Conservation (phyloP, 1,140 invertebrate species). For the Atopsyche davidsoni region DNA sequence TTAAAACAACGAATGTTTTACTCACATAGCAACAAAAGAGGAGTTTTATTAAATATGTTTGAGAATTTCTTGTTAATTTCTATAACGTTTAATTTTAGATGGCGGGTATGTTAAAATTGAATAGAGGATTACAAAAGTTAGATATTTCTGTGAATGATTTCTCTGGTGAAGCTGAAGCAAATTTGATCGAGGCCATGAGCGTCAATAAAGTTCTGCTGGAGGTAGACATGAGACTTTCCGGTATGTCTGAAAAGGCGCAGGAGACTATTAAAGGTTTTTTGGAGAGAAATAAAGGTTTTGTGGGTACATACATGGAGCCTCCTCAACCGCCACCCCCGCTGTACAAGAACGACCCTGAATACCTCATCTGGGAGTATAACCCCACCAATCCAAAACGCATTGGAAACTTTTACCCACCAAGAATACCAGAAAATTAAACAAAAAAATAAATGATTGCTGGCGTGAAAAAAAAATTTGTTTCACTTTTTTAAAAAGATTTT, state of each 20-base stretch:
- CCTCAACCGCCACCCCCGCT: too few relatives aligned
- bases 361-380: constrained; percentile 46
- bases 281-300: constrained; percentile 37
- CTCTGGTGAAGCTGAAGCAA: constrained; percentile 40
- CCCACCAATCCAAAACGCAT: constrained; percentile 43
- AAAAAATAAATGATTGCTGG: too few relatives aligned
- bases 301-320: constrained; percentile 36
- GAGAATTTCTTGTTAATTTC: too few relatives aligned
- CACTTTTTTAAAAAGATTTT: too few relatives aligned
- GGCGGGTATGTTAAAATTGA: constrained; percentile 42
- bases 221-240: constrained; percentile 40
- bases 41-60: too few relatives aligned
- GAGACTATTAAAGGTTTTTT: constrained; percentile 34
- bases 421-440: too few relatives aligned
- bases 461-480: too few relatives aligned
- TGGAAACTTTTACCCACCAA: constrained; percentile 41
- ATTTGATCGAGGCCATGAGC: constrained; percentile 37
- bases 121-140: constrained; percentile 40
- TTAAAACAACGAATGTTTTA: too few relatives aligned
- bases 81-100: too few relatives aligned
- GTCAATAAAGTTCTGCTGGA: constrained; percentile 39
- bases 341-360: constrained; percentile 44
- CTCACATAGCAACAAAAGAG: too few relatives aligned
- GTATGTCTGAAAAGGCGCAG: constrained; percentile 42
- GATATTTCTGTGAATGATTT: constrained; percentile 45